Percentiles rank a stretch among this genome's conserved stretches.
Conservation (phyloP, 1,140 invertebrate genomes). For the Apis cerana region DNA sequence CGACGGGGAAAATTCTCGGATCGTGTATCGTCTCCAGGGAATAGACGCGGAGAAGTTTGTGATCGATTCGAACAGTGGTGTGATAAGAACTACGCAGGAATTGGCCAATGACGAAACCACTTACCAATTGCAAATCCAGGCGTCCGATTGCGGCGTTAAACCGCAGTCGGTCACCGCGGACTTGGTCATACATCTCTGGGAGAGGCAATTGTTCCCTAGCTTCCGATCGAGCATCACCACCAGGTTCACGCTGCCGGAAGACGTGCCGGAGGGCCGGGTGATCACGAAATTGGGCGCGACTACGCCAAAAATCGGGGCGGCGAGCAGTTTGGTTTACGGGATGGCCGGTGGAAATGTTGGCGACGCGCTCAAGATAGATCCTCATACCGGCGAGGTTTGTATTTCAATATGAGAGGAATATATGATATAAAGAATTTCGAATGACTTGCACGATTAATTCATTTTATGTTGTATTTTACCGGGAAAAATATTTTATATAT, state of each 20-base stretch:
- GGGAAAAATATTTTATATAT: too few species aligned
- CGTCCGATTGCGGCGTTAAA: slow-evolving; percentile 85
- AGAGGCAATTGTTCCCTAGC: slow-evolving; percentile 87
- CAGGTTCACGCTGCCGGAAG: slow-evolving; percentile 90
- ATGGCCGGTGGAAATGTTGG: slow-evolving; percentile 96
- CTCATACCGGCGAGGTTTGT: slow-evolving; percentile 88
- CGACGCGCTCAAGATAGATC: slow-evolving; percentile 91
- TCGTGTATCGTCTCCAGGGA: slow-evolving; percentile 89
- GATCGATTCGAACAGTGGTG: slow-evolving; percentile 90
- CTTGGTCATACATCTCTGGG: slow-evolving; percentile 87
- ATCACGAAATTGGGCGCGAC: slow-evolving; percentile 87
- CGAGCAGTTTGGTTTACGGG: slow-evolving; percentile 87
- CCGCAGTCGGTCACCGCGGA: slow-evolving; percentile 86
- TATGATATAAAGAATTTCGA: too few species aligned
- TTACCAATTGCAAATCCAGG: slow-evolving; percentile 88
- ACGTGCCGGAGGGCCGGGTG: slow-evolving; percentile 87
- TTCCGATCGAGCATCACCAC: slow-evolving; percentile 86
- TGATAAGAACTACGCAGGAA: slow-evolving; percentile 88
- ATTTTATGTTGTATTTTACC: too few species aligned
- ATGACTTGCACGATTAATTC: too few species aligned
- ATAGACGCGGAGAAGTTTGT: slow-evolving; percentile 89
- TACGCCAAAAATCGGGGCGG: slow-evolving; percentile 87
- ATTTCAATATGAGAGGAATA: too few species aligned
- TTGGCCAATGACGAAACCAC: slow-evolving; percentile 81
- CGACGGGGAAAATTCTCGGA: slow-evolving; percentile 88